Evolutionary conservation across 2,888 invertebrate genomes (phyloP).

Genomic region (Tenodera sinensis): DNA sequence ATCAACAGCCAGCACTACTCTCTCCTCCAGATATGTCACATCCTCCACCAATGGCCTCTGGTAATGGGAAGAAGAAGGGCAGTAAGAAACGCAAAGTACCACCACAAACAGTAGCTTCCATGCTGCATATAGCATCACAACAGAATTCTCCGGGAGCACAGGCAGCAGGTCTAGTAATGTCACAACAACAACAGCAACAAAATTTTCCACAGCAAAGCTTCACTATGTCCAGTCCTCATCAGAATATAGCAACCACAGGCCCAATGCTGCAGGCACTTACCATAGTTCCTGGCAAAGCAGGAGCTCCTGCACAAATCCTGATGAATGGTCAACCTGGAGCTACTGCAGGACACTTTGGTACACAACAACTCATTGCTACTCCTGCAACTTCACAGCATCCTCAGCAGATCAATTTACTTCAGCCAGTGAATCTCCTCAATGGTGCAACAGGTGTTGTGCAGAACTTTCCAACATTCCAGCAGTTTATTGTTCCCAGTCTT

Average conservation of each 20-base stretch:
- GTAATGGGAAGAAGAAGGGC: slow-evolving; percentile 64
- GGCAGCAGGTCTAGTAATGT: slow-evolving; percentile 39
- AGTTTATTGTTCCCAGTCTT: slow-evolving; percentile 76
- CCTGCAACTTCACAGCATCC: slow-evolving; percentile 50
- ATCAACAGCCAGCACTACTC: slow-evolving; percentile 29
- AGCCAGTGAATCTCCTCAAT: slow-evolving; percentile 78
- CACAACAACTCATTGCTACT: slow-evolving; percentile 65
- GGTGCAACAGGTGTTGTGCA: slow-evolving; percentile 66
- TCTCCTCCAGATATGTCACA: slow-evolving; percentile 26
- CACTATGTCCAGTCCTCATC: slow-evolving; percentile 63
- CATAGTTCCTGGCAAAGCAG: slow-evolving; percentile 72
- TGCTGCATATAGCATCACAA: slow-evolving; percentile 40
- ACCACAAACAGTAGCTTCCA: slow-evolving; percentile 63
- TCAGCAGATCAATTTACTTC: slow-evolving; percentile 66
- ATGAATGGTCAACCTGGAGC: slow-evolving; percentile 64
- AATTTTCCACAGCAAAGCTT: slow-evolving; percentile 69
- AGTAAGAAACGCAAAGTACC: slow-evolving; percentile 71
- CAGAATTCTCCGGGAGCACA: slow-evolving; percentile 39
- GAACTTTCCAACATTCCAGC: slow-evolving; percentile 76
- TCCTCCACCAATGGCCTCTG: slow-evolving; percentile 46
- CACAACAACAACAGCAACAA: slow-evolving; percentile 15
- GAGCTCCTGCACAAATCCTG: slow-evolving; percentile 64
- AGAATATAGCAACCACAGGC: slow-evolving; percentile 57
- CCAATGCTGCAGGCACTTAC: slow-evolving; percentile 73
- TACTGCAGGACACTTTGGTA: slow-evolving; percentile 56